Evolutionary conservation across 2,888 invertebrate genomes (phyloP), one percentile per base, ranked within the genome.

Genomic region (Ennomos erosarius): DNA sequence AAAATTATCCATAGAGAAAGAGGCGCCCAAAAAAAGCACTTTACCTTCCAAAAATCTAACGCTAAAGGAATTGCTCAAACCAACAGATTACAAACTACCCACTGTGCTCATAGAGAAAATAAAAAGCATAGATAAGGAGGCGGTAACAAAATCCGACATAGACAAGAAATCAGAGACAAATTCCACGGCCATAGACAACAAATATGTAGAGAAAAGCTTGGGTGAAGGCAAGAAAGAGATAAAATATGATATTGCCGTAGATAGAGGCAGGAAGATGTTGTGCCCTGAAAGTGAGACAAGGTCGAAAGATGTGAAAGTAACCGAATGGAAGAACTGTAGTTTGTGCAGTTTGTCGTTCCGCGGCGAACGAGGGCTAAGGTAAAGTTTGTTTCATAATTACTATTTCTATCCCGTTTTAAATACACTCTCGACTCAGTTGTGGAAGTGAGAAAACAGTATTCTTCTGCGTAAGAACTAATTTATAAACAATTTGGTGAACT

Each of bases 281-380:
- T 46, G 55, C 33, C 36, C 43, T 38, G 56, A 60, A 12, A 9
- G 2, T 1, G 35, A 50, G 26, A 56, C 56, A 49, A 46, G 46
- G 9, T 42, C 40, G 35, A 54, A 64, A 51, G 64, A 62, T 36
- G 59, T 65, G 26, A 55, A 59, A 45, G 57, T 65, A 48, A 56
- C 52, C 11, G 79, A 79, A 10, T 73, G 74, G 73, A 84, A 75
- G 59, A 70, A 62, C 11, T 91, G 91, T 55, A 67, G 62, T 0
- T 51, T 85, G 58, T 91, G 91, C 67, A 85, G 76, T 60, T 65
- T 84, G 39, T 75, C 80, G 0, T 91, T 88, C 60, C 75, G 82
- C 1, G 88, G 88, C 1, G 89, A 87, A 9, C 73, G 88, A 46
- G 88, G 90, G 0, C 62, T 91, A 38, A 87, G 88, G 91, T 90